Percentiles rank a stretch among this genome's conserved stretches.
These are phyloP conservation scores for Mohoua ochrocephala DNA, from an alignment of 2,113 vertebrate genomes.

Conservation along the genomic window DNA sequence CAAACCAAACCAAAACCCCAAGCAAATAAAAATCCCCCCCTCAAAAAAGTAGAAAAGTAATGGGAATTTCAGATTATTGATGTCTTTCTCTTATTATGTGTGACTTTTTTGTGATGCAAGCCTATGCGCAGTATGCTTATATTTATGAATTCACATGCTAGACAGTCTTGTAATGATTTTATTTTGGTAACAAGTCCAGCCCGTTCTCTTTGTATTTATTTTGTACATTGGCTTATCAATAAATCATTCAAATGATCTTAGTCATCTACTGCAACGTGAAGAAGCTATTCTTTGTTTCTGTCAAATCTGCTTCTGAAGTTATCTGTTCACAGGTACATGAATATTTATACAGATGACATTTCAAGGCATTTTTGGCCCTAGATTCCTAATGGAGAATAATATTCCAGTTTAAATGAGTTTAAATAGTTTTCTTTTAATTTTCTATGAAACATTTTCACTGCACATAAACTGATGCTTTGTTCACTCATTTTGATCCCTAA, in stretches of 20 bases:
- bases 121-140: background rate
- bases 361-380: background rate
- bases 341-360: conserved; percentile 21
- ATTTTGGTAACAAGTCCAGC: background rate
- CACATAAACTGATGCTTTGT: background rate
- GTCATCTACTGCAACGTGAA: background rate
- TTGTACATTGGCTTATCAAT: conserved; percentile 33
- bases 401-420: background rate
- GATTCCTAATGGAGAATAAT: background rate
- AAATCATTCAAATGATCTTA: conserved; percentile 56
- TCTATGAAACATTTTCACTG: background rate
- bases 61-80: background rate
- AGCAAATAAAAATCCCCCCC: background rate
- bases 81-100: background rate
- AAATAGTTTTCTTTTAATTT: background rate
- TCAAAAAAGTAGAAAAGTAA: background rate
- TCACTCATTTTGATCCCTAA: background rate
- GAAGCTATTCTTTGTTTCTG: conserved; percentile 18
- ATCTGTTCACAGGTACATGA: conserved; percentile 7
- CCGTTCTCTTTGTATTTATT: conserved; percentile 35
- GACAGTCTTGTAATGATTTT: background rate
- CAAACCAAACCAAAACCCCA: background rate
- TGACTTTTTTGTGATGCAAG: background rate
- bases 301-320: conserved; percentile 35
- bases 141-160: conserved; percentile 18